These are phyloP conservation scores for Microplitis mediator DNA, from an alignment of 1,140 invertebrate species.

Conservation along the genomic window DNA sequence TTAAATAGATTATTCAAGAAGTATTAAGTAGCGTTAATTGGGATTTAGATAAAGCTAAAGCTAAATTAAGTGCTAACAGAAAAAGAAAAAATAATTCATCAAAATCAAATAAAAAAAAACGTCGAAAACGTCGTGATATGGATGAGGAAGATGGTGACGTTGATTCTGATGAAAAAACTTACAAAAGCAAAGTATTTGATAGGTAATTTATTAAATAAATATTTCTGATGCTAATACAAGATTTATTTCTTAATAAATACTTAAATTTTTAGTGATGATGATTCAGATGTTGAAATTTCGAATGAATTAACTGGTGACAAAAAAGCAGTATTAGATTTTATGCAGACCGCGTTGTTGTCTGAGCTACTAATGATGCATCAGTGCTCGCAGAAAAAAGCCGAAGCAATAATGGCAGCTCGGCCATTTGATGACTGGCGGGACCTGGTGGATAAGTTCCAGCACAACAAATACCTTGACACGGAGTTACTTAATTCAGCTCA, in stretches of 20 bases:
- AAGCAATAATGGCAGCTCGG: slow-evolving; percentile 69
- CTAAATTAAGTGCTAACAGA: slow-evolving; percentile 28
- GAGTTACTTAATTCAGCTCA: slow-evolving; percentile 77
- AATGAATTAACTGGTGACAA: slow-evolving; percentile 73
- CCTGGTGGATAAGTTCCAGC: slow-evolving; percentile 74
- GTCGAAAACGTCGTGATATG: slow-evolving; percentile 38
- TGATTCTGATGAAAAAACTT: slow-evolving; percentile 53
- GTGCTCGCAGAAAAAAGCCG: slow-evolving; percentile 76
- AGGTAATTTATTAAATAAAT: slow-evolving; percentile 39
- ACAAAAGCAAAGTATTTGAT: slow-evolving; percentile 55
- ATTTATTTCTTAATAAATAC: slow-evolving; percentile 1
- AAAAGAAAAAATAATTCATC: slow-evolving; percentile 39
- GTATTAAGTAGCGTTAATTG: slow-evolving; percentile 44
- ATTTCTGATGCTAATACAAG: neutral
- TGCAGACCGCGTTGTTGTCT: slow-evolving; percentile 69
- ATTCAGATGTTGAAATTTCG: slow-evolving; percentile 75
- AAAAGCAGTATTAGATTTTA: slow-evolving; percentile 76
- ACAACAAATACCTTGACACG: slow-evolving; percentile 69
- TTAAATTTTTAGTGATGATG: slow-evolving; percentile 66
- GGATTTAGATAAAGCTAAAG: slow-evolving; percentile 47
- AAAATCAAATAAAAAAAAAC: slow-evolving; percentile 41
- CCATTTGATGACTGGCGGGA: slow-evolving; percentile 78
- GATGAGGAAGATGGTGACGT: slow-evolving; percentile 48
- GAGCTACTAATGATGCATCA: slow-evolving; percentile 73
- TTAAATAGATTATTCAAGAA: slow-evolving; percentile 43